Base-by-base conservation (phyloP, 2,888 invertebrate genomes). In the Petrophora chlorosata region DNA sequence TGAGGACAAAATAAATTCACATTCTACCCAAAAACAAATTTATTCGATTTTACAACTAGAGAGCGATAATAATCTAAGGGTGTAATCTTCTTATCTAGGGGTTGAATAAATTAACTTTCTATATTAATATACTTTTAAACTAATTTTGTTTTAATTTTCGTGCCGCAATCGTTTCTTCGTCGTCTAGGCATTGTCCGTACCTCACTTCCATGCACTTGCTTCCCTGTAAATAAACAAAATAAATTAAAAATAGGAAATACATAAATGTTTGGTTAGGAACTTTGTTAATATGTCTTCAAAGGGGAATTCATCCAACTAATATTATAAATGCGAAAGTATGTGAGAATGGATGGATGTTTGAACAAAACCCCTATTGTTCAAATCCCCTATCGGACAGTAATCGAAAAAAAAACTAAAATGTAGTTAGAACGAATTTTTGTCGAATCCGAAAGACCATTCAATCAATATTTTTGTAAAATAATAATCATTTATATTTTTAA, bases 171-270 rank as follows among this genome's bases (percentile, higher is more conserved):
- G 82, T 82, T 56, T 85, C 83, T 53, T 90, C 85, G 62, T 90
- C 92, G 36, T 91, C 90, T 25, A 92, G 77, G 48, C 92, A 91
- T 63, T 93, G 91, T 0, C 93, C 93, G 67, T 92, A 93, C 39
- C 93, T 85, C 14, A 92, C 90, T 75, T 82, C 92, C 92, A 86
- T 92, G 70, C 90, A 92, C 79, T 91, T 91, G 78, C 91, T 92
- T 66, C 92, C 92, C 92, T 92, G 84, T 40, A 85, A 91, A 55
- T 50, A 61, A 64, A 54, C 62, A 65, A 54, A 38, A 56, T 42
- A 43, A 33, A 26, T n/a, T 29, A 9, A 26, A 12, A 9, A 25
- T 19, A 1, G 19, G 1, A 1, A 19, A 7, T 19, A 2, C 4
- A 19, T 19, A 2, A 4, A 1, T n/a, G n/a, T n/a, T n/a, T n/a